These are phyloP conservation scores for Acestrorhynchus altus DNA, from an alignment of 2,797 vertebrate genomes.

Conservation along the genomic window DNA sequence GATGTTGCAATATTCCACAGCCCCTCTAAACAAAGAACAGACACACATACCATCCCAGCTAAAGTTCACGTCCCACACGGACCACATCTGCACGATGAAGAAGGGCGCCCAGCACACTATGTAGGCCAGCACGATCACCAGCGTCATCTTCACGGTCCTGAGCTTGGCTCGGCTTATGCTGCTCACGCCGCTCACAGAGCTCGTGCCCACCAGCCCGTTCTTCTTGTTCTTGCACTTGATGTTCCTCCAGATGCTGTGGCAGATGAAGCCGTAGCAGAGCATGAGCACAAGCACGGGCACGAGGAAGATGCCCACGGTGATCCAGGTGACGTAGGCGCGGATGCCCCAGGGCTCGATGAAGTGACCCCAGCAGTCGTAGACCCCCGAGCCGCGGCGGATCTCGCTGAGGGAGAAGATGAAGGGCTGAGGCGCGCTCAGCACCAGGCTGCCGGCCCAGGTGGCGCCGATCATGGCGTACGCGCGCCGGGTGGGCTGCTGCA, in stretches of 20 bases:
- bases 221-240: conserved; percentile 84
- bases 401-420: conserved; percentile 95
- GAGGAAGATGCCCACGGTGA: conserved; percentile 90
- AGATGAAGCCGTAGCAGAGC: conserved; percentile 93
- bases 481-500: conserved; percentile 90
- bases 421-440: conserved; percentile 91
- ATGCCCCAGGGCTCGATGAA: conserved; percentile 90
- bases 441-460: conserved; percentile 90
- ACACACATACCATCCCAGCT: conserved; percentile 82
- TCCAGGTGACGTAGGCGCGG: conserved; percentile 94
- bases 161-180: conserved; percentile 93
- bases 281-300: conserved; percentile 85
- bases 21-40: not conserved
- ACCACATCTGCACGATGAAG: conserved; percentile 96
- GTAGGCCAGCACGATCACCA: conserved; percentile 94
- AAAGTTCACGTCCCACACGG: conserved; percentile 90
- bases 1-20: too few species aligned
- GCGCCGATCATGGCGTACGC: conserved; percentile 89
- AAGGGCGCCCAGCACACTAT: conserved; percentile 94
- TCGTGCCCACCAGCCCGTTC: conserved; percentile 80
- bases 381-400: conserved; percentile 84
- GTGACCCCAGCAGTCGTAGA: conserved; percentile 93
- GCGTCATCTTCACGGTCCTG: conserved; percentile 96
- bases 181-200: conserved; percentile 88
- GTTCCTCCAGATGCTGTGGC: conserved; percentile 90